Evolutionary conservation across 2,888 invertebrate species (phyloP), one percentile per base, ranked within the genome.

Genomic region (Cheilosia vulpina): DNA sequence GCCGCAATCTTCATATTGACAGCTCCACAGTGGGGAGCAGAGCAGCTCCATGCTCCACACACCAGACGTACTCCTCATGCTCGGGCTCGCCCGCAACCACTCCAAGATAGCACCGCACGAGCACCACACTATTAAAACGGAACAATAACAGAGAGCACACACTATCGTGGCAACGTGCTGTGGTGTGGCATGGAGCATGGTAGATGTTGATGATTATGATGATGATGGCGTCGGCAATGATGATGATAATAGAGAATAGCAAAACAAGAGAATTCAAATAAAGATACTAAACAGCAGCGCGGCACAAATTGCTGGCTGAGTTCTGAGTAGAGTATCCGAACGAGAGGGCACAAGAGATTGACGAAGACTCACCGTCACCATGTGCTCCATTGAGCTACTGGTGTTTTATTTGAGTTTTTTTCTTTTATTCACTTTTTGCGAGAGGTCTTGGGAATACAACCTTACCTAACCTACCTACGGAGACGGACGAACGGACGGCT

Each of bases 1-100:
- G 80, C 81, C 85, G 81, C 77, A 85, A 85, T 85, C 81, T 77
- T 80, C 65, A 41, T 85, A 85, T 85, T 81, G 85, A 85, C 85
- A 81, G 77, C 76, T 83, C 68, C 75, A 75, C 65, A 80, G 69
- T 55, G 57, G 65, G 65, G 63, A 66, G 63, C 31, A 19, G 31
- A 31, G 19, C 43, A 45, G 45, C 53, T 55, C 50, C 47, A 41
- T 65, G 45, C 53, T 55, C 50, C 47, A 41, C 75, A 65, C 75
- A 65, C 15, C 50, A 76, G 57, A 47, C 52, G 19, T 43, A 21
- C 53, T 24, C 43, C 63, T 19, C 15, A 31, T 27, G 41, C 66
- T 60, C 71, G 62, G 19, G 41, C 66, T 60, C 71, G 62, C 41
- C 45, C 47, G 19, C 34, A 50, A 24, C 38, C 21, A 11, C 75